Percentiles rank a stretch among this genome's conserved stretches.
These are phyloP conservation scores for Pseudotriccus pelzelni DNA, from an alignment of 2,797 vertebrate species.

Conservation along the genomic window DNA sequence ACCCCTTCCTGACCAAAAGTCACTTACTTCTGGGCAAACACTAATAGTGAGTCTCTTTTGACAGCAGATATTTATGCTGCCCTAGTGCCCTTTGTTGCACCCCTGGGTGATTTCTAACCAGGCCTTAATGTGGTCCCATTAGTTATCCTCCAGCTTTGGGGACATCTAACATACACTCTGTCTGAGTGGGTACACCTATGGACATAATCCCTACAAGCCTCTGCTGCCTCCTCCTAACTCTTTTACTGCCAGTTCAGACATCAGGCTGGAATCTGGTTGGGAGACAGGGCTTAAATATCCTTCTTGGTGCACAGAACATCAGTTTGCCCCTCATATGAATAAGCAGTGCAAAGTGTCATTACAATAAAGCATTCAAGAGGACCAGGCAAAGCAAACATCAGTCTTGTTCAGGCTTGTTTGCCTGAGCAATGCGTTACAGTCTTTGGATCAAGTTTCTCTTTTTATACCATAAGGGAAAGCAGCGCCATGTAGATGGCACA, in stretches of 20 bases:
- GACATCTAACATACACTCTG: neutral
- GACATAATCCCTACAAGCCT: neutral
- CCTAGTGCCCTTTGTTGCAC: neutral
- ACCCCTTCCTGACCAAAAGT: neutral
- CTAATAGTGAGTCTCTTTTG: slow-evolving; percentile 3
- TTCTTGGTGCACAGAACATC: neutral
- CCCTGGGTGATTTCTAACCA: slow-evolving; percentile 47
- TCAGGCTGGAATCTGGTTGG: neutral
- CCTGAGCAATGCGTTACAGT: neutral
- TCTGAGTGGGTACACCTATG: neutral
- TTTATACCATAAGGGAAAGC: neutral
- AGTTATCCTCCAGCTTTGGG: slow-evolving; percentile 40
- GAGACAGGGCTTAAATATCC: neutral
- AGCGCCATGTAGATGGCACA: neutral
- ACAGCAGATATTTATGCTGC: slow-evolving; percentile 38
- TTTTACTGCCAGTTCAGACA: neutral
- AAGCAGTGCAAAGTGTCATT: neutral
- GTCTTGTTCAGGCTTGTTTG: neutral
- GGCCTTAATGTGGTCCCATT: slow-evolving; percentile 45
- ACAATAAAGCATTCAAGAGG: neutral
- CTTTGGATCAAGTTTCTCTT: neutral
- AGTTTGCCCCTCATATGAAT: neutral
- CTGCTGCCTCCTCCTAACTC: neutral
- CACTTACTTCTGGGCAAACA: slow-evolving; percentile 4
- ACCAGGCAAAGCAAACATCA: neutral